Conservation (phyloP, 1,140 invertebrate genomes). For the silkworm (Bombyx mori) region ASM3026992v2 NC_085129.1:2160501-2161000, state of each 20-base stretch:
- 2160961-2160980: too few relatives aligned
- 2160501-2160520: conserved; percentile 51
- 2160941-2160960: too few relatives aligned
- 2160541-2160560: conserved; percentile 51
- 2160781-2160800: too few relatives aligned
- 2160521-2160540: conserved; percentile 69
- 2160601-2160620: conserved; percentile 46
- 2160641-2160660: conserved; percentile 52
- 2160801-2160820: too few relatives aligned
- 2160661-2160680: conserved; percentile 65
- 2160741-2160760: background rate
- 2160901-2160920: too few relatives aligned
- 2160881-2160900: too few relatives aligned
- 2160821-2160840: too few relatives aligned
- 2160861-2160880: too few relatives aligned
- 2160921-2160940: too few relatives aligned
- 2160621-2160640: conserved; percentile 54
- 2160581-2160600: conserved; percentile 31
- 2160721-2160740: conserved; percentile 1
- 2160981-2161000: too few relatives aligned
- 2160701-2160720: background rate
- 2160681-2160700: conserved; percentile 13
- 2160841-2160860: too few relatives aligned
- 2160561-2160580: conserved; percentile 32
- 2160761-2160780: too few relatives aligned